Evolutionary conservation across 2,113 vertebrate genomes (phyloP).

Genomic region (Vidua chalybeata): DNA sequence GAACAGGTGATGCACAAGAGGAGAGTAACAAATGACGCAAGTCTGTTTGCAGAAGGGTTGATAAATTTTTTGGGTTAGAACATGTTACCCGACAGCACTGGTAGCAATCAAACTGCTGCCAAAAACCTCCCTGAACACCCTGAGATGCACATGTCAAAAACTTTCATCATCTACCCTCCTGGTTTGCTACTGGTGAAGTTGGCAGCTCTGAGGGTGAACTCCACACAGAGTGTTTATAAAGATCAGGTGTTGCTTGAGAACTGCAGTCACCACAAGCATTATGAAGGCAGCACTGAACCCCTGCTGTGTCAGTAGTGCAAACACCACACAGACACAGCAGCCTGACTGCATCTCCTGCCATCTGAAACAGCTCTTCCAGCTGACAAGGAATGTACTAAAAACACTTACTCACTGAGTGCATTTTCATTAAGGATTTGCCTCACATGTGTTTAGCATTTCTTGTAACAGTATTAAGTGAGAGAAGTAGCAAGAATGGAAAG

Average conservation of each 20-base stretch:
- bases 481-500: background rate
- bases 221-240: background rate
- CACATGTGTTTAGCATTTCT: background rate
- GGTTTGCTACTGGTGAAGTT: constrained; percentile 7
- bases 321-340: background rate
- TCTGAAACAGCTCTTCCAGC: constrained; percentile 1
- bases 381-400: background rate
- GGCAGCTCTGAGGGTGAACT: background rate
- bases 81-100: background rate
- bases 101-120: constrained; percentile 24
- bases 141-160: background rate
- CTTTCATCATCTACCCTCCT: background rate
- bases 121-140: background rate
- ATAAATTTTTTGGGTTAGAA: background rate
- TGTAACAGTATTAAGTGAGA: background rate
- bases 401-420: background rate
- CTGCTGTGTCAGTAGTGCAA: background rate
- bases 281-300: background rate
- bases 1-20: background rate
- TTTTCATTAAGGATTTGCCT: background rate
- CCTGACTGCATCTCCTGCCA: background rate
- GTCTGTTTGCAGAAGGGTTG: background rate
- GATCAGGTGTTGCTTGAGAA: constrained; percentile 31
- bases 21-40: background rate
- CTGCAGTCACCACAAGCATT: constrained; percentile 13